These are phyloP conservation scores for Patella pellucida DNA, from an alignment of 2,888 invertebrate species.

Conservation along the genomic window DNA sequence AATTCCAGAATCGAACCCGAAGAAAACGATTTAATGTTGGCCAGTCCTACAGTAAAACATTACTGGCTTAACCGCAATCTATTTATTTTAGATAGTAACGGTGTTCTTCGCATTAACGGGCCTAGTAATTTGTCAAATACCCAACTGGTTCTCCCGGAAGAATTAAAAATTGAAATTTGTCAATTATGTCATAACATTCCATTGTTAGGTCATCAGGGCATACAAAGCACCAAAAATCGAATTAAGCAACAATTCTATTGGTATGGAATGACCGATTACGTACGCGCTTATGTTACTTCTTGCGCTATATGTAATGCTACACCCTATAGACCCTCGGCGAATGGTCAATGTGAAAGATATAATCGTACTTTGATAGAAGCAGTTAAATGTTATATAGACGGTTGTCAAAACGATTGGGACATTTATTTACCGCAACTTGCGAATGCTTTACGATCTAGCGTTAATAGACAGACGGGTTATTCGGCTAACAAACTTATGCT, in stretches of 20 bases:
- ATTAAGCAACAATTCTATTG: neutral
- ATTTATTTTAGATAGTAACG: too few relatives aligned
- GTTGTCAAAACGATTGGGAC: too few relatives aligned
- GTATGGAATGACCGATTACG: neutral
- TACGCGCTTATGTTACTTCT: neutral
- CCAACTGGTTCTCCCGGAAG: too few relatives aligned
- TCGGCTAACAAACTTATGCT: conserved; percentile 11
- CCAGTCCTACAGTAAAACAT: too few relatives aligned
- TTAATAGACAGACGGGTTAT: conserved; percentile 13
- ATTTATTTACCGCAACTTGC: too few relatives aligned
- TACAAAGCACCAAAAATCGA: neutral
- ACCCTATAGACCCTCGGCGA: conserved; percentile 22
- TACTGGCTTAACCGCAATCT: too few relatives aligned
- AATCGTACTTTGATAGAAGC: conserved; percentile 28
- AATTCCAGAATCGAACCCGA: too few relatives aligned
- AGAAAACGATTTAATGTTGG: too few relatives aligned
- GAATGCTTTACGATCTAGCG: conserved; percentile 10
- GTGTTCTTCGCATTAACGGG: too few relatives aligned
- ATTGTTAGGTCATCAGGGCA: neutral
- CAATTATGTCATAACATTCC: neutral
- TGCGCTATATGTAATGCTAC: neutral
- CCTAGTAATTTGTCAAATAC: too few relatives aligned
- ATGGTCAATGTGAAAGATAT: conserved; percentile 23
- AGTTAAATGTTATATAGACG: too few relatives aligned
- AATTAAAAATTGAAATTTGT: too few relatives aligned